Conservation (phyloP, 2,113 vertebrate species). For the Corydoras maculifer region DNA sequence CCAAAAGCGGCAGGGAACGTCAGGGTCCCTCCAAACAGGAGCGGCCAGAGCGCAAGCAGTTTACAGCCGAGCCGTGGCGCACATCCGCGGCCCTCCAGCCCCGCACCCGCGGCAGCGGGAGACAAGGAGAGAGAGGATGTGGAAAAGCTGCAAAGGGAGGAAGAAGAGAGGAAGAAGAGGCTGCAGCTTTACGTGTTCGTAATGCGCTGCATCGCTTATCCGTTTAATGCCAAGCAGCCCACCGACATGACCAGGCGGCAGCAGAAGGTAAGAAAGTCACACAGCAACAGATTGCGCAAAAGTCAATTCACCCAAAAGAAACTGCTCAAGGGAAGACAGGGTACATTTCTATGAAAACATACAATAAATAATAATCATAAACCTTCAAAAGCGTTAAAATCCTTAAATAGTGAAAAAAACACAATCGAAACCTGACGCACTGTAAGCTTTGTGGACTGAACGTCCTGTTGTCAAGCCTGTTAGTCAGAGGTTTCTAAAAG, state of each 20-base stretch:
- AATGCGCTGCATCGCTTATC: conserved; percentile 95
- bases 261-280: conserved; percentile 80
- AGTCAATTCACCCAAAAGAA: neutral
- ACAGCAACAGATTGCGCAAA: conserved; percentile 33
- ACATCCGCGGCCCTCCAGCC: conserved; percentile 70
- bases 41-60: conserved; percentile 66
- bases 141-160: conserved; percentile 89
- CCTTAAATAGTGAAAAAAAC: too few relatives aligned
- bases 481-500: too few relatives aligned
- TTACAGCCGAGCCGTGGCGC: conserved; percentile 56
- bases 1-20: conserved; percentile 64
- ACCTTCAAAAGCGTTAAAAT: too few relatives aligned
- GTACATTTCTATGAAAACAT: too few relatives aligned
- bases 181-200: conserved; percentile 97
- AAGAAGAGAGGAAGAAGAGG: conserved; percentile 89
- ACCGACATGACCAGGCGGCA: conserved; percentile 96
- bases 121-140: conserved; percentile 95
- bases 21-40: conserved; percentile 73
- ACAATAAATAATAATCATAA: too few relatives aligned
- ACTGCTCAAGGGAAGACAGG: neutral
- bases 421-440: too few relatives aligned
- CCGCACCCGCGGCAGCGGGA: conserved; percentile 80
- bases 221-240: conserved; percentile 97
- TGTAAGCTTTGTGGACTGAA: too few relatives aligned
- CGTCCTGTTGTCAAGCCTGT: too few relatives aligned